These are phyloP conservation scores for Lepidonotus clava DNA, from an alignment of 2,888 invertebrate species.

Conservation along the genomic window DNA sequence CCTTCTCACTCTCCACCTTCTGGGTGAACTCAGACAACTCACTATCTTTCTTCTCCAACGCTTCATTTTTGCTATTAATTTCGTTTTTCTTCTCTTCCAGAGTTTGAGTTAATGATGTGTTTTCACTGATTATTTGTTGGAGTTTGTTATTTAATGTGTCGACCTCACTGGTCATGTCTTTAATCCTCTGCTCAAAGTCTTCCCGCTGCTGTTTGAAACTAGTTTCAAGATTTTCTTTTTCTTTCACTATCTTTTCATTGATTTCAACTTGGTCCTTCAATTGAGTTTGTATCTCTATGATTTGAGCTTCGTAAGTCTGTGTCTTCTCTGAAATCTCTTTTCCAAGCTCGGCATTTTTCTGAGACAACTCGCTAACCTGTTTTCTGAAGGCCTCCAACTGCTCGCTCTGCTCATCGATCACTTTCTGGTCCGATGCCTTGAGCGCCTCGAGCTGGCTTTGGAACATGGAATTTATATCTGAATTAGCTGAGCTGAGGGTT, in stretches of 20 bases:
- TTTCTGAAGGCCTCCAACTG: conserved; percentile 66
- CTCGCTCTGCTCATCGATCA: conserved; percentile 68
- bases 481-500: conserved; percentile 65
- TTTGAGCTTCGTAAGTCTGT: conserved; percentile 18
- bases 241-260: conserved; percentile 66
- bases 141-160: not conserved
- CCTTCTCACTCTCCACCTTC: conserved; percentile 26
- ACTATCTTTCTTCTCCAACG: conserved; percentile 27
- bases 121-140: not conserved
- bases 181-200: conserved; percentile 57
- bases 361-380: conserved; percentile 50
- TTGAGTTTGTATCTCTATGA: conserved; percentile 12
- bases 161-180: conserved; percentile 23
- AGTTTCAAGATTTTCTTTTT: conserved; percentile 70
- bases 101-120: conserved; percentile 51
- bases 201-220: conserved; percentile 58
- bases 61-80: conserved; percentile 1
- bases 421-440: conserved; percentile 67
- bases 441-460: conserved; percentile 60
- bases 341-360: conserved; percentile 43
- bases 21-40: not conserved
- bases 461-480: conserved; percentile 70
- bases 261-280: not conserved
- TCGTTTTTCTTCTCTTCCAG: conserved; percentile 60
- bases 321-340: conserved; percentile 39